Conservation (phyloP, 1,140 invertebrate genomes). For the Rhyacophila brunnea region DNA sequence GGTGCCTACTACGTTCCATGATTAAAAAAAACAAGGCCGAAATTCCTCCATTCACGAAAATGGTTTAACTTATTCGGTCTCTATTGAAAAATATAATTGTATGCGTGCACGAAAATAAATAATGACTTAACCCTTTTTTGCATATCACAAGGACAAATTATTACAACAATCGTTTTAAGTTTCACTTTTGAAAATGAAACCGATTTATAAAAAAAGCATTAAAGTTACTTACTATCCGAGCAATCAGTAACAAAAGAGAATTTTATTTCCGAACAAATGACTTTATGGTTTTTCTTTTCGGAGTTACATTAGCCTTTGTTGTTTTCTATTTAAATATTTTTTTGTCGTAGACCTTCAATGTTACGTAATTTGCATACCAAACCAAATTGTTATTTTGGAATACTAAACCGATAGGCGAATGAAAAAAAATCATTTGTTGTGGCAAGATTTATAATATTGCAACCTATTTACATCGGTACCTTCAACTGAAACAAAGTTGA, state of each 20-base stretch:
- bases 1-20: no score
- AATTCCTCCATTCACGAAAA: no score
- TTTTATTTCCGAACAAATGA: conserved; percentile 4
- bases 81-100: no score
- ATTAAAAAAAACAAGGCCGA: no score
- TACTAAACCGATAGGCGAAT: no score
- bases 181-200: conserved; percentile 29
- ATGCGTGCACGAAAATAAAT: no score
- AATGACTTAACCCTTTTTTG: conserved; percentile 25
- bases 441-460: no score
- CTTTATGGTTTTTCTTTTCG: conserved; percentile 6
- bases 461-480: no score
- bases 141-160: conserved; percentile 32
- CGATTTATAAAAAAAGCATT: conserved; percentile 11
- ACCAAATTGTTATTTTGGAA: conserved; percentile 15
- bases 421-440: no score
- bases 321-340: conserved; percentile 21
- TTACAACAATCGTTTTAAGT: conserved; percentile 24
- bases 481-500: no score
- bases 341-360: neutral
- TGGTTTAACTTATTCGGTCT: no score
- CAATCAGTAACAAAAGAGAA: conserved; percentile 16
- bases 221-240: conserved; percentile 2
- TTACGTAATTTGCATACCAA: conserved; percentile 33
- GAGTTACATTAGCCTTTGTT: conserved; percentile 1